Base-by-base conservation (phyloP, 2,888 invertebrate genomes). In the Latrodectus hesperus region DNA sequence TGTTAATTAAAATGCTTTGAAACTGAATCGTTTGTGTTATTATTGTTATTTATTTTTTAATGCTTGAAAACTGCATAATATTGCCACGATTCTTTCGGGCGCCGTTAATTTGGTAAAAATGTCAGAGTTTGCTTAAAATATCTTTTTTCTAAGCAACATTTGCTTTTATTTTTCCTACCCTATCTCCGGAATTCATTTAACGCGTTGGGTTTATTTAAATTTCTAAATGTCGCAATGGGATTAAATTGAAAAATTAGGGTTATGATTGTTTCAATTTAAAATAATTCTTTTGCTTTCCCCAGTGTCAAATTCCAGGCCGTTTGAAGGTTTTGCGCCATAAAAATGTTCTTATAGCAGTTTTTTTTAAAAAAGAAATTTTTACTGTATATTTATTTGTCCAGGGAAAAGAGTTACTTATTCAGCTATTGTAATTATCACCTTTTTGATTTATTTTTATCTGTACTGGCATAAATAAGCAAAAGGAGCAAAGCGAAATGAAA, bases 1-100 rank as follows among this genome's bases (percentile, higher is more conserved):
- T 65, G 82, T 82, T 82, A 82, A 82, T 82, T 82, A 82, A 82
- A 82, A 82, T 75, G 82, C 75, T 75, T 82, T 68, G 82, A 75
- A 82, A 75, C 75, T 75, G 60, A 82, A 82, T 82, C 67, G 75
- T 68, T 82, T 82, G 74, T 82, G 74, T 82, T 70, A 82, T 82
- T 68, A 75, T 38, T 75, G 17, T 68, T 22, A 26, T 68, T 68
- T 68, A 12, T 12, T 68, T 68, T 60, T 60, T 60, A 16, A 60
- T 60, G 60, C n/a, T 12, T n/a, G n/a, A 60, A 16, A n/a, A 12
- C 17, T 71, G 71, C 26, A 14, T 52, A 52, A 49, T 75, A 67
- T 82, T 75, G 49, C 49, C 49, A n/a, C 9, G 68, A 75, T 60
- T 75, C 72, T 64, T 73, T 81, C 73, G 64, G 67, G 38, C 55